Evolutionary conservation across 23 tunicate species (phyloP), one percentile per base, ranked within the genome.

Genomic region (Ascidia mentula): DNA sequence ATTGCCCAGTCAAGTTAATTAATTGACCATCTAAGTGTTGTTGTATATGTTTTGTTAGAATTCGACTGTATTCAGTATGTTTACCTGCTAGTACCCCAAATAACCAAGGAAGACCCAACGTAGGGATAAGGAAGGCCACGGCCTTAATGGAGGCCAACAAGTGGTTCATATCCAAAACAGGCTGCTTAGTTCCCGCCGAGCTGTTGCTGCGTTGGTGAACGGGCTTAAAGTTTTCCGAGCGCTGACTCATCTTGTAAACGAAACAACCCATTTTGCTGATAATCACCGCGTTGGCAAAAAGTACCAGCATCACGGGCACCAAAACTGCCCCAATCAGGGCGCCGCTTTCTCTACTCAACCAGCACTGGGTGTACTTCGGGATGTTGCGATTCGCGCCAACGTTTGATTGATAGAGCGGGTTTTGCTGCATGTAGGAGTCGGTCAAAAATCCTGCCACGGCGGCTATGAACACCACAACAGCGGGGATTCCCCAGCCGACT

Each of bases 401-500:
- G 12, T 1, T 3, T 3, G 13, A 6, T 26, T 26, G 22, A 28
- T 5, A 53, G 4, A 53, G 28, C 12, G 65, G 65, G 13, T 53
- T 6, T 28, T 6, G 1, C 65, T 53, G 65, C 65, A 53, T 53
- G 65, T 53, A 53, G 28, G 65, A 20, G 65, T 53, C 13, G 65
- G 22, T 53, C 24, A 28, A 6, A 53, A 53, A 53, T 20, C 65
- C 65, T 1, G 65, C 65, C 12, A 53, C 65, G 28, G 65, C 65
- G 24, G 65, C 65, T 26, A 53, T 53, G 7, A 9, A 53, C 22
- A 53, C 65, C 13, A 53, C 65, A 9, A 53, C 4, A 28, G 65
- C 65, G 24, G 87, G 87, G 18, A 88, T 60, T 15, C 83, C 82
- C 70, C 74, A 82, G n/a, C 87, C 86, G 38, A 82, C 22, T 6